phyloP scores from a whole-genome alignment of 1,140 invertebrate species.

The Venustaconcha ellipsiformis region DNA sequence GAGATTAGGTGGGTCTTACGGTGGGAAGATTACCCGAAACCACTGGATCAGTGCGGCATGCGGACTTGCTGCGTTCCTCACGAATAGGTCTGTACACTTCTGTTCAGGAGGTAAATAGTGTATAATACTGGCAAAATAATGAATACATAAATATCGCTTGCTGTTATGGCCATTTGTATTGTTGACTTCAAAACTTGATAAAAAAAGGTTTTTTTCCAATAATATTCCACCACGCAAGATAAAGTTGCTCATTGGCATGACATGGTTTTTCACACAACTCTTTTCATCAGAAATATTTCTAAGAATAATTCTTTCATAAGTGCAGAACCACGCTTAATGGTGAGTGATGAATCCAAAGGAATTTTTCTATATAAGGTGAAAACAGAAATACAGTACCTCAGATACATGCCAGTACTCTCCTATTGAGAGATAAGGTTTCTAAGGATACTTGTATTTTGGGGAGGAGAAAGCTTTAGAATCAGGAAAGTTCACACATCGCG shows the following conservation, averaged over 20 bases:
- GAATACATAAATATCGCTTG: not conserved
- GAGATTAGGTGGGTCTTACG: constrained; percentile 62
- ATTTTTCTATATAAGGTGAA: too few species aligned
- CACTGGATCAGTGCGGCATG: constrained; percentile 35
- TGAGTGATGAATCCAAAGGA: too few species aligned
- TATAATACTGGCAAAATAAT: too few species aligned
- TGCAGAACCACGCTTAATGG: too few species aligned
- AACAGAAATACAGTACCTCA: too few species aligned
- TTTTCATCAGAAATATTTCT: too few species aligned
- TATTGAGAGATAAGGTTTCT: too few species aligned
- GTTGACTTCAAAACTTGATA: not conserved
- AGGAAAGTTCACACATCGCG: not conserved
- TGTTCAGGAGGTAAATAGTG: not conserved
- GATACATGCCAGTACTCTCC: too few species aligned
- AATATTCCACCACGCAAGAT: not conserved
- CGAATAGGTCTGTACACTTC: constrained; percentile 19
- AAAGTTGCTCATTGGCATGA: not conserved
- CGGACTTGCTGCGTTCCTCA: constrained; percentile 57
- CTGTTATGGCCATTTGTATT: not conserved
- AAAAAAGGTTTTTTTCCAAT: not conserved
- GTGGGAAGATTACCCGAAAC: constrained; percentile 51
- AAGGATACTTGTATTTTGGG: too few species aligned
- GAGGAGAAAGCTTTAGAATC: too few species aligned
- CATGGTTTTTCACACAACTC: not conserved
- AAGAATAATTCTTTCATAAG: too few species aligned